phyloP scores from a whole-genome alignment of 2,888 invertebrate species.

The Notocelia uddmanniana region DNA sequence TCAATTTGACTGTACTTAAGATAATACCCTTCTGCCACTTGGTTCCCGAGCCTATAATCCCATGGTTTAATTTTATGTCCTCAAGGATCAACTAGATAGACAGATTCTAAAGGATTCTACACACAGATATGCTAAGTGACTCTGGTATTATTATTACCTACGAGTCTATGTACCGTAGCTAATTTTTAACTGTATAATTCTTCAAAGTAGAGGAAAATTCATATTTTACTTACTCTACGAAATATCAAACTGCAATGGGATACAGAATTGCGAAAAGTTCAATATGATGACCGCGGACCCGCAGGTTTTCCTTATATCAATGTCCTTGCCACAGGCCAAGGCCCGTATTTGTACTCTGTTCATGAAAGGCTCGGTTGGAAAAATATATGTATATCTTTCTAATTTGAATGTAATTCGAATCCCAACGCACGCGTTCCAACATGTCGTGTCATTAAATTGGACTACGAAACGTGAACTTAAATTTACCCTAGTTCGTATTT shows the following conservation, averaged over 20 bases:
- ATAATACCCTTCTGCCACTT: too few relatives aligned
- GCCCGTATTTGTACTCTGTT: conserved; percentile 17
- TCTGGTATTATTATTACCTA: background rate
- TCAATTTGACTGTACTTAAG: too few relatives aligned
- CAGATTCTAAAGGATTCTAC: too few relatives aligned
- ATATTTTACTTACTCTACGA: background rate
- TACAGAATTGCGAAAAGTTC: conserved; percentile 7
- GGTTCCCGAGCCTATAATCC: too few relatives aligned
- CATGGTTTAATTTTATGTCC: too few relatives aligned
- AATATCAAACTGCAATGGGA: background rate
- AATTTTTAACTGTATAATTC: background rate
- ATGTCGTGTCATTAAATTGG: background rate
- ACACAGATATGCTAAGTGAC: background rate
- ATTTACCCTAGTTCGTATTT: background rate
- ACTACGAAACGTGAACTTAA: background rate
- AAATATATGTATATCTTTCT: background rate
- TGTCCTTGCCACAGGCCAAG: conserved; percentile 28
- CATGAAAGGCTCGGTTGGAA: background rate
- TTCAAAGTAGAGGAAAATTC: background rate
- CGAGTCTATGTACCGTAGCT: too few relatives aligned
- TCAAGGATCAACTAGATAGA: too few relatives aligned
- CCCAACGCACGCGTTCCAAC: too few relatives aligned
- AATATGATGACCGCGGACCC: conserved; percentile 6
- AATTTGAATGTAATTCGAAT: background rate
- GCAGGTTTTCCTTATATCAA: conserved; percentile 26